These are phyloP conservation scores for Cephus pulcher DNA, from an alignment of 2,888 invertebrate genomes.

Conservation along the genomic window DNA sequence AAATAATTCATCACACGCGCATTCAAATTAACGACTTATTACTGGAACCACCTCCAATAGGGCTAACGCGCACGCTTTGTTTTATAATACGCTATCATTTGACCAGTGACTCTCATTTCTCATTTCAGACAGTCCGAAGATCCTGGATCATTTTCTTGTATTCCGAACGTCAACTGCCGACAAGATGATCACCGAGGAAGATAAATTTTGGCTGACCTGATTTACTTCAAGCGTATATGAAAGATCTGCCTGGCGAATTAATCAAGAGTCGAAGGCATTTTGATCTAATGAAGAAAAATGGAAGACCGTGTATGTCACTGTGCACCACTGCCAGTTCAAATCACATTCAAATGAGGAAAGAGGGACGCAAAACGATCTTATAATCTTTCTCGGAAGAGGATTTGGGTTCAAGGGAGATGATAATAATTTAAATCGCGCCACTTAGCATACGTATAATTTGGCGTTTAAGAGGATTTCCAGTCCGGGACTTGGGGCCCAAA, in stretches of 20 bases:
- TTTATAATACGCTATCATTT: constrained; percentile 33
- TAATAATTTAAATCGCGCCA: constrained; percentile 60
- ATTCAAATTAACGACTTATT: constrained; percentile 48
- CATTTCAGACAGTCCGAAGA: too few species aligned
- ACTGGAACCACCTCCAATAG: constrained; percentile 40
- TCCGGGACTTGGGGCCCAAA: constrained; percentile 15
- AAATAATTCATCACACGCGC: constrained; percentile 49
- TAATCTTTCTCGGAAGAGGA: constrained; percentile 57
- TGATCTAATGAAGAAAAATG: too few species aligned
- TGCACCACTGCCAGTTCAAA: constrained; percentile 45
- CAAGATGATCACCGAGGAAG: too few species aligned
- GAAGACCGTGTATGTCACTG: not conserved
- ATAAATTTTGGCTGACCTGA: too few species aligned
- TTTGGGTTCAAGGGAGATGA: constrained; percentile 45
- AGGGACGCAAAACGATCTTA: constrained; percentile 37
- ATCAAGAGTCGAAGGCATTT: too few species aligned
- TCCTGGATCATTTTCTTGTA: too few species aligned
- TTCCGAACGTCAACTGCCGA: too few species aligned
- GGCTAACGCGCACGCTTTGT: constrained; percentile 30
- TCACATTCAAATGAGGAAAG: constrained; percentile 59
- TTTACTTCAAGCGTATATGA: too few species aligned
- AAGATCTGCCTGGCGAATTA: too few species aligned
- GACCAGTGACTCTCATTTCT: constrained; percentile 14
- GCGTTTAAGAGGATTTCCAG: constrained; percentile 51
- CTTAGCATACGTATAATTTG: constrained; percentile 62